Conservation (phyloP, 2,888 invertebrate species). For the Leucophenga maculata region DNA sequence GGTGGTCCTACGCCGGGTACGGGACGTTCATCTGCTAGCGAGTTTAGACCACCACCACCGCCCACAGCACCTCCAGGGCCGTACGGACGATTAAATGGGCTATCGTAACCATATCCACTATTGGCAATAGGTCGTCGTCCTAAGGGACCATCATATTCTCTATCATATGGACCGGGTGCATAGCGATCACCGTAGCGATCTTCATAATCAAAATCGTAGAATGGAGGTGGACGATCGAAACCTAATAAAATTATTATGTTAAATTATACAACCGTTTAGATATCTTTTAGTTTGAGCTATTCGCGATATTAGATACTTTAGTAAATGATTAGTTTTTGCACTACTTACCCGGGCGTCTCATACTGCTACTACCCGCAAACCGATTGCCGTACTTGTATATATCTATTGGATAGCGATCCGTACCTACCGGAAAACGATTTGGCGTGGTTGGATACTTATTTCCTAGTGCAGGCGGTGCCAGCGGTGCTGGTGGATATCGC, state of each 20-base stretch:
- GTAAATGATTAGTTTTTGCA: conserved; percentile 60
- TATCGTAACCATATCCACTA: conserved; percentile 67
- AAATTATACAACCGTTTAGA: conserved; percentile 15
- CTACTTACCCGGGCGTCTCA: conserved; percentile 67
- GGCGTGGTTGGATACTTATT: conserved; percentile 74
- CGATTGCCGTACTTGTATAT: conserved; percentile 74
- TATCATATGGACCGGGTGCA: conserved; percentile 63
- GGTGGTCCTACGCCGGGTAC: conserved; percentile 53
- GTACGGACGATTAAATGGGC: conserved; percentile 67
- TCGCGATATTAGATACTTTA: conserved; percentile 36
- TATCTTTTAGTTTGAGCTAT: background rate
- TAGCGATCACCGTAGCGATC: conserved; percentile 67
- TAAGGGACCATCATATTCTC: conserved; percentile 67
- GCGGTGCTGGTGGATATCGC: conserved; percentile 73
- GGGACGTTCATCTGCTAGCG: conserved; percentile 59
- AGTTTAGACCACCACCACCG: conserved; percentile 46
- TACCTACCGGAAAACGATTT: conserved; percentile 75
- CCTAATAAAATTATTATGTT: conserved; percentile 49
- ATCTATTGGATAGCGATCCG: conserved; percentile 72
- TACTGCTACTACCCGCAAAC: conserved; percentile 72
- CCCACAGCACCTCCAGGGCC: conserved; percentile 44
- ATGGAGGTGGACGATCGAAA: conserved; percentile 67
- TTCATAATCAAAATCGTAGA: conserved; percentile 70
- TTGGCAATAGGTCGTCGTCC: conserved; percentile 55
- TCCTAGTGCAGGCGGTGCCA: conserved; percentile 69